Evolutionary conservation across 2,797 vertebrate genomes (phyloP).

Genomic region (Pygocentrus nattereri): DNA sequence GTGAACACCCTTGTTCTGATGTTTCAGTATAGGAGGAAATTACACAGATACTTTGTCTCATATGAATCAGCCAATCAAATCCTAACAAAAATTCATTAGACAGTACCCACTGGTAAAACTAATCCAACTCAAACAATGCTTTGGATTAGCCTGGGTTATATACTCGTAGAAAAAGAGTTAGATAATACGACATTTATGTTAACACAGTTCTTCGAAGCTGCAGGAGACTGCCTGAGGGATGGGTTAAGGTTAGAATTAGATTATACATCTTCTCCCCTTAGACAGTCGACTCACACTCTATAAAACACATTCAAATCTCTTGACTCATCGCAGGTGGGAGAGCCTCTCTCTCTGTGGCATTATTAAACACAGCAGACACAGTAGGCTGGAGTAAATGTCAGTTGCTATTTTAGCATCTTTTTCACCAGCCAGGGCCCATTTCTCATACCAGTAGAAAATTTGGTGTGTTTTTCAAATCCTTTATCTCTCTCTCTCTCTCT

Average conservation of each 20-base stretch:
- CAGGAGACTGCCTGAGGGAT: constrained; percentile 13
- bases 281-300: constrained; percentile 19
- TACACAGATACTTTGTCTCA: background rate
- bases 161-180: constrained; percentile 5
- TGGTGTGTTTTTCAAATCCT: constrained; percentile 28
- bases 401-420: constrained; percentile 62
- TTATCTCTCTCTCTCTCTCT: constrained; percentile 18
- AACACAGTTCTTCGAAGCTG: background rate
- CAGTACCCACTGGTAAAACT: background rate
- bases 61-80: background rate
- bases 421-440: constrained; percentile 50
- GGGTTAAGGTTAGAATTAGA: constrained; percentile 31
- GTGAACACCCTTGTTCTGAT: background rate
- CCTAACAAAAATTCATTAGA: background rate
- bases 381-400: constrained; percentile 60
- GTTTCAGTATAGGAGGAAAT: background rate
- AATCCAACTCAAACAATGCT: background rate
- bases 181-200: background rate
- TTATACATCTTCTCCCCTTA: constrained; percentile 16
- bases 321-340: constrained; percentile 50
- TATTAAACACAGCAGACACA: constrained; percentile 55
- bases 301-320: constrained; percentile 44
- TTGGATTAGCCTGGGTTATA: background rate
- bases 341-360: constrained; percentile 41
- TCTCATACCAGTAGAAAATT: constrained; percentile 49